Evolutionary conservation across 2,113 vertebrate species (phyloP).

Genomic region (Bagarius yarrelli): DNA sequence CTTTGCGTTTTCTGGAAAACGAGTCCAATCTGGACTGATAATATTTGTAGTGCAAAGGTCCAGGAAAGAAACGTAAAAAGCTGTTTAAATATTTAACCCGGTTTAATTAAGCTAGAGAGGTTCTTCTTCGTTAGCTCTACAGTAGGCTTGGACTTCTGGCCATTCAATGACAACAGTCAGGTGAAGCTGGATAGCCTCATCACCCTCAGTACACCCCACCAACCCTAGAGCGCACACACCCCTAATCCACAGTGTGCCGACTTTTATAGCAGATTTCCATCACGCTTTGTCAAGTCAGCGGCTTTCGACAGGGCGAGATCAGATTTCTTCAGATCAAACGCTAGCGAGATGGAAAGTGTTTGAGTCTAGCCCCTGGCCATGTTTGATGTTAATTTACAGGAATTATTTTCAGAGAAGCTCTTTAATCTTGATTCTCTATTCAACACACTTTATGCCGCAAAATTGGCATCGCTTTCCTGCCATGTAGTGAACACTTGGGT

Average conservation of each 20-base stretch:
- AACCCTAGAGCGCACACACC: too few species aligned
- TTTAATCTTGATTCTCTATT: not conserved
- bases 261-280: conserved; percentile 15
- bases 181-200: not conserved
- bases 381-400: conserved; percentile 30
- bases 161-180: conserved; percentile 5
- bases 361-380: not conserved
- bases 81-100: conserved; percentile 11
- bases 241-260: not conserved
- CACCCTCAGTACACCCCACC: too few species aligned
- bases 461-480: not conserved
- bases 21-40: conserved; percentile 25
- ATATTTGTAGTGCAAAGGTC: conserved; percentile 30
- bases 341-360: not conserved
- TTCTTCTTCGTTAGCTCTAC: conserved; percentile 24
- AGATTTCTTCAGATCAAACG: conserved; percentile 6
- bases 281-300: not conserved
- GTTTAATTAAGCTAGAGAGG: conserved; percentile 31
- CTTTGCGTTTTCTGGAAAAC: conserved; percentile 35
- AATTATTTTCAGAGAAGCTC: conserved; percentile 13
- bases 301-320: not conserved
- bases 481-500: not conserved
- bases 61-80: conserved; percentile 1
- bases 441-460: not conserved
- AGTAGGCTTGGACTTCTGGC: not conserved